A percentile compares a stretch with the other conserved stretches of the same genome.
phyloP scores from a whole-genome alignment of 2,113 vertebrate species.

The Callochromis pleurospilus region DNA sequence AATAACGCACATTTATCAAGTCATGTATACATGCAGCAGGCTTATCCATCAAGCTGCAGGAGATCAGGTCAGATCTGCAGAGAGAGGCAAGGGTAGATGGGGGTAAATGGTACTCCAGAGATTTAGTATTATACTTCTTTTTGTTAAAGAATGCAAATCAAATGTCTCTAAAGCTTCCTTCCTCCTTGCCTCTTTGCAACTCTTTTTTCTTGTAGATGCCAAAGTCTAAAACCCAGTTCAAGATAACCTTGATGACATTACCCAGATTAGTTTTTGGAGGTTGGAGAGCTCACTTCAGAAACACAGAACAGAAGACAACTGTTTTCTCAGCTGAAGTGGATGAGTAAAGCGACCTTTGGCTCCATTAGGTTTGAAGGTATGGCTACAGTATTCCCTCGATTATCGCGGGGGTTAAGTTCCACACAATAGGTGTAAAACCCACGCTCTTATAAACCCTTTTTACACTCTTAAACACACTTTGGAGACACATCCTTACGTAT shows the following conservation, averaged over 20 bases:
- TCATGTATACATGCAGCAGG: not conserved
- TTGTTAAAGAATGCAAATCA: not conserved
- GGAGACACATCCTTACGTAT: not conserved
- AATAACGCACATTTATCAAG: not conserved
- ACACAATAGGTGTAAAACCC: not conserved
- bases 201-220: not conserved
- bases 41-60: not conserved
- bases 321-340: not conserved
- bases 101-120: not conserved
- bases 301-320: not conserved
- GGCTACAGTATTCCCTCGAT: not conserved
- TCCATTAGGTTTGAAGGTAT: not conserved
- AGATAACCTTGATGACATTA: not conserved
- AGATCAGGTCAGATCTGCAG: not conserved
- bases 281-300: not conserved
- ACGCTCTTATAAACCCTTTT: not conserved
- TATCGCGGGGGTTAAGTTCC: not conserved
- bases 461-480: not conserved
- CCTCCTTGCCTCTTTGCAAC: not conserved
- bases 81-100: not conserved
- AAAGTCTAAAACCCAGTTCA: not conserved
- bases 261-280: not conserved
- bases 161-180: not conserved
- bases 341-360: not conserved
- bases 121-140: not conserved